Base-by-base conservation (phyloP, 1,140 invertebrate species). In the Drosophila kikkawai region DNA sequence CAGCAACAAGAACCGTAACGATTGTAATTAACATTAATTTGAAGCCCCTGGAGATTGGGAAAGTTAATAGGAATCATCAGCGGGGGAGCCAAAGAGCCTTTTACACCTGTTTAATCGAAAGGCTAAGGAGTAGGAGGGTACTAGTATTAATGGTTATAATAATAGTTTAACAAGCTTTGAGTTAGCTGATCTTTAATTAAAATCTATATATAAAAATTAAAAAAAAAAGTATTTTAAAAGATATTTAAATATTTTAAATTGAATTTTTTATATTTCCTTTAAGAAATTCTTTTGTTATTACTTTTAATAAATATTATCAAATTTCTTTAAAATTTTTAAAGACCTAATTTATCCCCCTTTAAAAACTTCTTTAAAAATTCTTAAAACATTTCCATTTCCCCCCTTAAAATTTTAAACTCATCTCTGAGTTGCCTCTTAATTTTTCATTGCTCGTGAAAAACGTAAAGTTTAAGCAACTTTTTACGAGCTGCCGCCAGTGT, bases 21-120 rank as follows among this genome's bases (percentile, higher is more conserved):
- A 53, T 44, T 59, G 80, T 80, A 87, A 87, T 87, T 88, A 84
- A 84, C 88, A 88, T 88, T 84, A 88, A 87, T 84, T 75, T 55
- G 45, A 84, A 75, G 61, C 61, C 69, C 61, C 47, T 29, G 75
- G 75, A 88, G 79, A 32, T 48, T 84, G 69, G 69, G 65, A 64
- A 76, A 80, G 69, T 71, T 60, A 79, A 78, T 84, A 77, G 56
- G 67, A 83, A 73, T 78, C 48, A 80, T 75, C 73, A 86, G 82
- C 9, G 36, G 26, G 42, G 29, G 47, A 68, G 64, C 37, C 48
- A 69, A 69, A 70, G 56, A 17, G 65, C 45, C 60, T 84, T 61
- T 55, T 79, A 68, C 69, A 71, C 73, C 44, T 64, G 39, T 48
- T 60, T 41, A 34, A 7, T 17, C 48, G n/a, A 67, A 67, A 59